Evolutionary conservation across 2,113 vertebrate genomes (phyloP).

Genomic region (Calcarius ornatus): DNA sequence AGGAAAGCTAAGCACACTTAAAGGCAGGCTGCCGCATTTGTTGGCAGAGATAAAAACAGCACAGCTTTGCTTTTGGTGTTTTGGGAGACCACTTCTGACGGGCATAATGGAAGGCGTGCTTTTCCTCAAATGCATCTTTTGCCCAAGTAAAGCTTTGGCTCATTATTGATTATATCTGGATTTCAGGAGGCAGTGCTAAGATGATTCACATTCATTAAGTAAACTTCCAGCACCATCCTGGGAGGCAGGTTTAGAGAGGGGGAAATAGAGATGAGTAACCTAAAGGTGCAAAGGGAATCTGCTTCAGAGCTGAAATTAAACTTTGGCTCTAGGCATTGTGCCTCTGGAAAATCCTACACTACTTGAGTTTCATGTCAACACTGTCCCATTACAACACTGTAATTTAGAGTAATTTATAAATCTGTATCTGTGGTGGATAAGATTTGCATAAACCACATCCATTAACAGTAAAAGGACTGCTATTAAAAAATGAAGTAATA

Average conservation of each 20-base stretch:
- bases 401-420: constrained; percentile 10
- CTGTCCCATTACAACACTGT: background rate
- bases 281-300: background rate
- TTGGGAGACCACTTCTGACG: background rate
- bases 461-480: background rate
- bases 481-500: constrained; percentile 1
- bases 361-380: background rate
- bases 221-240: background rate
- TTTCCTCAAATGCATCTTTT: background rate
- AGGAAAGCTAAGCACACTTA: background rate
- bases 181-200: background rate
- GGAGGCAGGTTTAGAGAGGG: background rate
- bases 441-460: constrained; percentile 16
- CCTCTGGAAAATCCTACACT: constrained; percentile 11
- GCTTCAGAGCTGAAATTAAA: background rate
- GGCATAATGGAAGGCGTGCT: background rate
- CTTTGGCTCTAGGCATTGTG: background rate
- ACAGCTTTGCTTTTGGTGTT: background rate
- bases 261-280: background rate
- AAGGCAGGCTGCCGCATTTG: background rate
- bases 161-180: background rate
- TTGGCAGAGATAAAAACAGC: background rate
- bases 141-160: background rate
- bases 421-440: background rate
- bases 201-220: background rate